Base-by-base conservation (phyloP, 2,797 vertebrate genomes). In the Craterocephalus amniculus region DNA sequence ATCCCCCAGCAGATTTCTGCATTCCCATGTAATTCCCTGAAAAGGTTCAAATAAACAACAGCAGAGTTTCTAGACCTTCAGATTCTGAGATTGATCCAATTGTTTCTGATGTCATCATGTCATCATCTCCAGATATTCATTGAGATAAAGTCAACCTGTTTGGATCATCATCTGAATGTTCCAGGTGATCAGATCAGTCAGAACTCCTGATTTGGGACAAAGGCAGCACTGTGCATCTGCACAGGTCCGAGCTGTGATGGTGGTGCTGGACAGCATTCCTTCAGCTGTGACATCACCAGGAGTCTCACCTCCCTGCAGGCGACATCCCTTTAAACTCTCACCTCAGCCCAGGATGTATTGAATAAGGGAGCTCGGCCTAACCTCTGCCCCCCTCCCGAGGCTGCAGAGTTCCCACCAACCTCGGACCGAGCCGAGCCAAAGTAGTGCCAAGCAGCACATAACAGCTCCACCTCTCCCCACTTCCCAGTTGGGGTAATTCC, bases 401-500 rank as follows among this genome's bases (percentile, higher is more conserved):
- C 85, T 74, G 67, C 61, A 8, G 20, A 24, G 77, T 84, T 88
- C 84, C 83, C 80, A 83, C 54, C 60, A 49, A 76, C 69, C 72
- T 60, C 54, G 0, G 58, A 24, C 70, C 54, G 20, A 38, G 57
- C 61, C 22, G n/a, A 48, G 57, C 61, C 48, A 49, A 24, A 5
- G 74, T 56, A 77, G 81, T 73, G 68, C 72, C 43, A 43, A 43
- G 38, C 38, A 43, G 38, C 38, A 18, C 32, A 74, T 73, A 63
- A 63, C 62, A n/a, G 4, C 70, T 14, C 43, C 18, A 20, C 49
- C 60, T 58, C 51, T 1, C 76, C 71, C 68, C 74, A 76, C 78
- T 82, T 89, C 84, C 85, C 85, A 72, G 81, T 87, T 67, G 2
- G 31, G 70, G 79, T 83, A 79, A 86, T 85, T 90, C 89, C 87